A percentile compares a stretch with the other conserved stretches of the same genome.
These are phyloP conservation scores for Tyrannus savana DNA, from an alignment of 2,113 vertebrate species.

Conservation along the genomic window DNA sequence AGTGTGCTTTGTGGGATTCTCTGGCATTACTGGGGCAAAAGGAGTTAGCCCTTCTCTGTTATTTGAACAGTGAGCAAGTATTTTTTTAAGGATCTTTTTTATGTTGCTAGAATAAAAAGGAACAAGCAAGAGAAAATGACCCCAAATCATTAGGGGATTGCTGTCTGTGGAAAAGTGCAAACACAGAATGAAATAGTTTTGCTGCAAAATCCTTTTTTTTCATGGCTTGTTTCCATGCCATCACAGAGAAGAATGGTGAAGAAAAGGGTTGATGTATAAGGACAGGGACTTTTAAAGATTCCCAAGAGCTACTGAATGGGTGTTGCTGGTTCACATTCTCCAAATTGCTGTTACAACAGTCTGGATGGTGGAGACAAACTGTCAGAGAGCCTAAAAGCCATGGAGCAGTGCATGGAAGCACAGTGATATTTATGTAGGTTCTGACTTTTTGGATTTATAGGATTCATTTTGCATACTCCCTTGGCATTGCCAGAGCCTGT, in stretches of 20 bases:
- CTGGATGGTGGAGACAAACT: neutral
- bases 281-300: constrained; percentile 6
- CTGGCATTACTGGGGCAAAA: constrained; percentile 19
- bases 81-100: neutral
- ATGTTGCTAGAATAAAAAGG: constrained; percentile 10
- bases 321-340: constrained; percentile 6
- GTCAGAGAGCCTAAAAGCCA: neutral
- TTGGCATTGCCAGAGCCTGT: neutral
- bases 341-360: neutral
- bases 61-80: neutral
- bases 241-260: neutral
- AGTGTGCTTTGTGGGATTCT: constrained; percentile 43
- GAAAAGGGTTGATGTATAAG: neutral
- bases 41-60: constrained; percentile 9
- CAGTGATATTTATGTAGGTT: neutral
- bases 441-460: neutral
- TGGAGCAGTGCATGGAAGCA: neutral
- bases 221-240: constrained; percentile 20
- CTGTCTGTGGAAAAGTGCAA: constrained; percentile 20
- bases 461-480: neutral
- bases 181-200: constrained; percentile 9
- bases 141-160: neutral
- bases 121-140: constrained; percentile 26
- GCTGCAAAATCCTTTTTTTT: neutral
- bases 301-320: neutral